A percentile compares a stretch with the other conserved stretches of the same genome.
These are phyloP conservation scores for Caranx ignobilis DNA, from an alignment of 2,113 vertebrate genomes.

Conservation along the genomic window DNA sequence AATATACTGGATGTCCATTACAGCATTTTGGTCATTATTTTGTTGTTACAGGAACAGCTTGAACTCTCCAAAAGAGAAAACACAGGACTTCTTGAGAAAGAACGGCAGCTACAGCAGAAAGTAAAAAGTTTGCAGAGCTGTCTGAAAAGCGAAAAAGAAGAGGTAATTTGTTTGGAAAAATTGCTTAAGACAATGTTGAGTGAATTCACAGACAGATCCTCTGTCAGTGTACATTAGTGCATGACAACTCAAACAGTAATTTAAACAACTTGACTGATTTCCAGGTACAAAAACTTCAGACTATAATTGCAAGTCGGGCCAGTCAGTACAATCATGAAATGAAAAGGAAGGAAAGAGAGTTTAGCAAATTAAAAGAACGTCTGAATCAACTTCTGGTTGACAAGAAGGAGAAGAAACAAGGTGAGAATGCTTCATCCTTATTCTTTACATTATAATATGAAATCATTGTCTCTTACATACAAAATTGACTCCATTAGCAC, in stretches of 20 bases:
- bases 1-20: not conserved
- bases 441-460: not conserved
- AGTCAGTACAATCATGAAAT: conserved; percentile 97
- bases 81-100: conserved; percentile 91
- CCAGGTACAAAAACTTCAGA: conserved; percentile 95
- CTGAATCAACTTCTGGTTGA: conserved; percentile 94
- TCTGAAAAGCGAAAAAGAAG: conserved; percentile 96
- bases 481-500: not conserved
- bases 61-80: conserved; percentile 92
- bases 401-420: conserved; percentile 93
- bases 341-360: conserved; percentile 97
- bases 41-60: conserved; percentile 88
- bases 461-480: not conserved
- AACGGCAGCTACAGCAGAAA: conserved; percentile 92
- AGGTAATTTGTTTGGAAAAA: conserved; percentile 81
- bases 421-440: conserved; percentile 67
- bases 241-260: not conserved
- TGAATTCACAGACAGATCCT: not conserved
- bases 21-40: not conserved
- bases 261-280: conserved; percentile 6
- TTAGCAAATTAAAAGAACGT: conserved; percentile 94
- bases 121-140: conserved; percentile 91
- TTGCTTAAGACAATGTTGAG: not conserved
- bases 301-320: conserved; percentile 93
- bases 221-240: not conserved